These are phyloP conservation scores for Xestia rhomboidea DNA, from an alignment of 2,888 invertebrate species.

Conservation along the genomic window DNA sequence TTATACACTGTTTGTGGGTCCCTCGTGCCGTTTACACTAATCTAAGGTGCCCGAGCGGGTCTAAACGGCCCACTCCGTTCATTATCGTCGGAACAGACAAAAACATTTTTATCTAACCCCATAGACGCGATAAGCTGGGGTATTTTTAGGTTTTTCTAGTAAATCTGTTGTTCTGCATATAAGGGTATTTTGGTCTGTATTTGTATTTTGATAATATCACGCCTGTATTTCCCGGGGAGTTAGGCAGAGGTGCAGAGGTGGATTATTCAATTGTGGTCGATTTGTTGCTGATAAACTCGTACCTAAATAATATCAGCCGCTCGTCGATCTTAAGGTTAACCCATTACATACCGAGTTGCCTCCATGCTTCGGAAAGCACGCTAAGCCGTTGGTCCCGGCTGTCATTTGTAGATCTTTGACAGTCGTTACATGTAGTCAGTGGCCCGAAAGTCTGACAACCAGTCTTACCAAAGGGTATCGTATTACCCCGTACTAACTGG, in stretches of 20 bases:
- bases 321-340: too few relatives aligned
- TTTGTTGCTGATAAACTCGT: too few relatives aligned
- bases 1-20: slow-evolving; percentile 8
- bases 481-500: too few relatives aligned
- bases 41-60: slow-evolving; percentile 29
- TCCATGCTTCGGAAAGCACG: too few relatives aligned
- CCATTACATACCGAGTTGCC: too few relatives aligned
- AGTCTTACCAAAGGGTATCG: too few relatives aligned
- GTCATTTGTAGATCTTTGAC: too few relatives aligned
- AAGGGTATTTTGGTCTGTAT: slow-evolving; percentile 12
- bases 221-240: not conserved
- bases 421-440: too few relatives aligned
- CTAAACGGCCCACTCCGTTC: not conserved
- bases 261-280: not conserved
- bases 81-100: slow-evolving; percentile 43
- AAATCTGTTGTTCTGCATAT: slow-evolving; percentile 32
- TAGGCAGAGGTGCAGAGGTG: not conserved
- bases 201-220: not conserved
- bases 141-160: slow-evolving; percentile 44
- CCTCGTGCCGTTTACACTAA: slow-evolving; percentile 24
- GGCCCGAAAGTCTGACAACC: too few relatives aligned
- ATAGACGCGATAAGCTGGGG: slow-evolving; percentile 32
- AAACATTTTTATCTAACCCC: slow-evolving; percentile 48
- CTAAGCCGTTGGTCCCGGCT: too few relatives aligned
- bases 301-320: too few relatives aligned